Evolutionary conservation across 2,113 vertebrate genomes (phyloP).

Genomic region (Ophiodon elongatus): DNA sequence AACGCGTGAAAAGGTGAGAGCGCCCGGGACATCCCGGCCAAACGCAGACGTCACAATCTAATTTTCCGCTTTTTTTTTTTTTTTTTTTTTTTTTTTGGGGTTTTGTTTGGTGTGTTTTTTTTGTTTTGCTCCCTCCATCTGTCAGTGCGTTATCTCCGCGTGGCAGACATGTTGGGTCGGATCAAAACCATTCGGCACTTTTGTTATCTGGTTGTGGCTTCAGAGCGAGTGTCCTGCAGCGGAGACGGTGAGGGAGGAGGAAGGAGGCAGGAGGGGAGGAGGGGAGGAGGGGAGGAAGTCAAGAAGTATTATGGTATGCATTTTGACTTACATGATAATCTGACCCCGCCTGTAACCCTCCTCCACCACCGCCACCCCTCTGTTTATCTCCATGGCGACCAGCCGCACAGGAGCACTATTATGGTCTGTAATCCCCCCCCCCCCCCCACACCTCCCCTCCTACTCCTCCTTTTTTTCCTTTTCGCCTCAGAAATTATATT

Average conservation of each 20-base stretch:
- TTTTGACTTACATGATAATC: slow-evolving; percentile 84
- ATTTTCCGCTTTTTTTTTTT: neutral
- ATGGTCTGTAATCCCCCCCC: slow-evolving; percentile 76
- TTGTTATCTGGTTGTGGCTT: slow-evolving; percentile 63
- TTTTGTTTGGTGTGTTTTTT: too few relatives aligned
- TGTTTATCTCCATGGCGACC: slow-evolving; percentile 81
- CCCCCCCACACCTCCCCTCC: neutral
- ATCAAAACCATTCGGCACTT: slow-evolving; percentile 69
- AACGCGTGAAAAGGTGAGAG: neutral
- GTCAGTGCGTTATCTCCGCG: slow-evolving; percentile 40
- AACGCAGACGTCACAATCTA: neutral
- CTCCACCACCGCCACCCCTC: slow-evolving; percentile 46
- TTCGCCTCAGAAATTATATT: slow-evolving; percentile 82
- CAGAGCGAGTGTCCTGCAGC: slow-evolving; percentile 11
- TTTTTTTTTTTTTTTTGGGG: too few relatives aligned
- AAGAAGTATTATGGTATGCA: slow-evolving; percentile 81
- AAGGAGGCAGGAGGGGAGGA: neutral
- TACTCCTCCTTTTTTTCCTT: slow-evolving; percentile 41
- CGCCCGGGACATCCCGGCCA: neutral
- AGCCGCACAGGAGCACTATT: slow-evolving; percentile 80
- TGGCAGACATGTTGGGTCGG: slow-evolving; percentile 61
- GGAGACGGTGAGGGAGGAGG: slow-evolving; percentile 40
- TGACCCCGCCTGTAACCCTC: slow-evolving; percentile 77
- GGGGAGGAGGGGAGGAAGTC: slow-evolving; percentile 14
- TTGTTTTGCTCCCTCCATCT: slow-evolving; percentile 7